Evolutionary conservation across 2,888 invertebrate species (phyloP).

Genomic region (Hedychridium roseum): DNA sequence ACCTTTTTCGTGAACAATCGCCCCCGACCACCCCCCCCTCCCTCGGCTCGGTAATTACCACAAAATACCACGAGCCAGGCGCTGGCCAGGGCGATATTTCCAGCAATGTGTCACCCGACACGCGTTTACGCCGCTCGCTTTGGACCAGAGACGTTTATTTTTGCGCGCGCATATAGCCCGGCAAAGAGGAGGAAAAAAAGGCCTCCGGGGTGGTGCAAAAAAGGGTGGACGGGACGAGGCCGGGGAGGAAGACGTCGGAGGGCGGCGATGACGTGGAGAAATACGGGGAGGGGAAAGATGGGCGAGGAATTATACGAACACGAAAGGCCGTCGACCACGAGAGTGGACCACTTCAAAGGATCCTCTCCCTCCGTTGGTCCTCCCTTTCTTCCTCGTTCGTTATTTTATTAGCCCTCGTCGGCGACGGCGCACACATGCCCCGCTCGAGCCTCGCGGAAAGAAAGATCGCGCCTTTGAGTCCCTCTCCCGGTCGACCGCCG

Average conservation of each 20-base stretch:
- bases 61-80: conserved; percentile 24
- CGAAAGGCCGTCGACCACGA: too few relatives aligned
- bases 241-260: too few relatives aligned
- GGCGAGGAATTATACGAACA: too few relatives aligned
- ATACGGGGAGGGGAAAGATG: too few relatives aligned
- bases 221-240: too few relatives aligned
- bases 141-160: conserved; percentile 43
- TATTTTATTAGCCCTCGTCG: conserved; percentile 42
- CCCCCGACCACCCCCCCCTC: background rate
- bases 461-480: too few relatives aligned
- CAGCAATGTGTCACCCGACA: conserved; percentile 46
- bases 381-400: too few relatives aligned
- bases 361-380: conserved; percentile 14
- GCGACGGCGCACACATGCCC: too few relatives aligned
- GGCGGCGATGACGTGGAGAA: too few relatives aligned
- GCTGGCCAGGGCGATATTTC: conserved; percentile 43
- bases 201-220: too few relatives aligned
- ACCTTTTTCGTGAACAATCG: background rate
- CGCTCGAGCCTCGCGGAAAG: too few relatives aligned
- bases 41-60: conserved; percentile 20
- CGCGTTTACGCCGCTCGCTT: conserved; percentile 35
- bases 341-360: conserved; percentile 47
- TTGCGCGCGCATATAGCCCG: conserved; percentile 34
- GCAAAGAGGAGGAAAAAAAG: conserved; percentile 23
- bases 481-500: too few relatives aligned